Evolutionary conservation across 2,888 invertebrate genomes (phyloP).

Genomic region (Actias luna): DNA sequence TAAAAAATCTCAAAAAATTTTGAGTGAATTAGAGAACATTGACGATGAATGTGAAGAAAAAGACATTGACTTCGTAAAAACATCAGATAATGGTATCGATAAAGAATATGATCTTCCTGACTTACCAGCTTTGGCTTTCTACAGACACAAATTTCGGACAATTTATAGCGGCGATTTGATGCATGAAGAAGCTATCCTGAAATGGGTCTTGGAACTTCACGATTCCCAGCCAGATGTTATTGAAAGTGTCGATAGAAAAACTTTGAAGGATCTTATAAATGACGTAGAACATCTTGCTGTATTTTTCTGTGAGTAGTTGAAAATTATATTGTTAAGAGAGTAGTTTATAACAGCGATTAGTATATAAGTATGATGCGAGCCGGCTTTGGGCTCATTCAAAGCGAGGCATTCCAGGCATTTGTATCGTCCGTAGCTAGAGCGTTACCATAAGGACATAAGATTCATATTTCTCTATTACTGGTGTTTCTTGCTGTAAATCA

Average conservation of each 20-base stretch:
- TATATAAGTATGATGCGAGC: no score
- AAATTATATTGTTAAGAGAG: no score
- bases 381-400: no score
- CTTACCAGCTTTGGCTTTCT: constrained; percentile 92
- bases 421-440: no score
- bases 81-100: constrained; percentile 92
- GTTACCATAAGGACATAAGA: no score
- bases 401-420: no score
- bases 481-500: no score
- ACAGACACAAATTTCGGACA: constrained; percentile 93
- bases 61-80: constrained; percentile 95
- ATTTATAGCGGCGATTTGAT: constrained; percentile 94
- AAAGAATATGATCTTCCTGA: constrained; percentile 92
- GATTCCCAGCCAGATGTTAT: constrained; percentile 94
- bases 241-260: constrained; percentile 94
- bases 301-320: constrained; percentile 89
- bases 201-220: constrained; percentile 93
- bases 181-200: constrained; percentile 94
- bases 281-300: constrained; percentile 96
- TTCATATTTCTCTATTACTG: no score
- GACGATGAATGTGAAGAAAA: constrained; percentile 96
- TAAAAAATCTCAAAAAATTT: constrained; percentile 93
- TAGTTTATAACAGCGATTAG: no score
- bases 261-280: constrained; percentile 92
- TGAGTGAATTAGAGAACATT: constrained; percentile 94